These are phyloP conservation scores for Mus spretus DNA, from an alignment of 2,797 vertebrate genomes.

Conservation along the genomic window DNA sequence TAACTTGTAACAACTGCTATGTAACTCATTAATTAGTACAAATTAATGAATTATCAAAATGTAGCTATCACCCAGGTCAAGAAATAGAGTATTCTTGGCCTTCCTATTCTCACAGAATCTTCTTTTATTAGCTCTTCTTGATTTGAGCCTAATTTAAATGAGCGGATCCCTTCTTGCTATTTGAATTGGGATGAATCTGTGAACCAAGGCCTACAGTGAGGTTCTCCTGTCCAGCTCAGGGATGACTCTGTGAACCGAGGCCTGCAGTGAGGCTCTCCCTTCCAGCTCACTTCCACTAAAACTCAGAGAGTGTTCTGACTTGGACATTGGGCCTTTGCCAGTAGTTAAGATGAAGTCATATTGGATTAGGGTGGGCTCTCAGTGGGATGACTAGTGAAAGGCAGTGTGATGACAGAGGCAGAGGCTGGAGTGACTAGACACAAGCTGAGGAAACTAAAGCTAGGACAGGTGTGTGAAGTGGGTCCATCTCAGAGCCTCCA, in stretches of 20 bases:
- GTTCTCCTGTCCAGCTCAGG: neutral
- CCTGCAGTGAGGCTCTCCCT: neutral
- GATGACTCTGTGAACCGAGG: neutral
- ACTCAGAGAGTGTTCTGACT: neutral
- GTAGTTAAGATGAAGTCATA: neutral
- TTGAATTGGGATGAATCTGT: neutral
- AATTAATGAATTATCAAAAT: conserved; percentile 31
- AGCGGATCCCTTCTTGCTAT: neutral
- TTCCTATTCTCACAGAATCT: neutral
- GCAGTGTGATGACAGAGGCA: neutral
- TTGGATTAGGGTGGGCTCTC: neutral
- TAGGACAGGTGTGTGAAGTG: neutral
- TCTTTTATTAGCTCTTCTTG: neutral
- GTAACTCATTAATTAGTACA: conserved; percentile 10
- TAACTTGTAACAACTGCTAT: conserved; percentile 3
- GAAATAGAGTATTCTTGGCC: conserved; percentile 18
- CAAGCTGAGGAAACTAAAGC: neutral
- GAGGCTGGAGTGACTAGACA: neutral
- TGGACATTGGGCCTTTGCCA: neutral
- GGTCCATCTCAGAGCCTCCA: neutral
- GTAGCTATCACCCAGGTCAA: neutral
- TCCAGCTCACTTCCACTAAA: neutral
- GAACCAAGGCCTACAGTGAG: neutral
- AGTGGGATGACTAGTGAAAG: neutral
- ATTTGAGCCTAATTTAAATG: conserved; percentile 32